Evolutionary conservation across 2,888 invertebrate genomes (phyloP).

Genomic region (Itoplectis maculator): DNA sequence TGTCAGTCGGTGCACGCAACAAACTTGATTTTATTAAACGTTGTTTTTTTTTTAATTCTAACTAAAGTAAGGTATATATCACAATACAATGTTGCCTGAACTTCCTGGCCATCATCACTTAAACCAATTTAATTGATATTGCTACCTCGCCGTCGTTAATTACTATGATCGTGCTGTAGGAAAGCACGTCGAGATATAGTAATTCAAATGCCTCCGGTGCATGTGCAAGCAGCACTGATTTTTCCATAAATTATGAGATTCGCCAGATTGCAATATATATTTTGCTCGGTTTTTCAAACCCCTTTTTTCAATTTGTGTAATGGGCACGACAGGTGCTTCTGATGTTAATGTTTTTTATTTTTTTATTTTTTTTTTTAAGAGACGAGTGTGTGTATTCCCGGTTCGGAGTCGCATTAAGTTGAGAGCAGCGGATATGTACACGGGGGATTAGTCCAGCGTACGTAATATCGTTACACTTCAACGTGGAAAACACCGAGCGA

Average conservation of each 20-base stretch:
- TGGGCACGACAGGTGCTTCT: slow-evolving; percentile 34
- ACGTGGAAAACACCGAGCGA: slow-evolving; percentile 42
- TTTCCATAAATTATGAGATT: slow-evolving; percentile 3
- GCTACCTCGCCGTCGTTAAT: slow-evolving; percentile 7
- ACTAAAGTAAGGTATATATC: not conserved
- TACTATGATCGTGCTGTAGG: slow-evolving; percentile 6
- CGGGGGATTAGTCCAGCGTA: slow-evolving; percentile 57
- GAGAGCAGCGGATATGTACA: slow-evolving; percentile 41
- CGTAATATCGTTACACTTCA: slow-evolving; percentile 52
- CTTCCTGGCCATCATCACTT: slow-evolving; percentile 1
- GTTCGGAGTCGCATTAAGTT: slow-evolving; percentile 48
- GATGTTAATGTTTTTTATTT: slow-evolving; percentile 11
- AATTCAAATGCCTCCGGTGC: slow-evolving; percentile 7
- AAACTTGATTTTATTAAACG: too few species aligned
- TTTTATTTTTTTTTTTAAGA: not conserved
- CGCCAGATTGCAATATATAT: slow-evolving; percentile 21
- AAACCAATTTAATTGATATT: not conserved
- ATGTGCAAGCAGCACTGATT: slow-evolving; percentile 2
- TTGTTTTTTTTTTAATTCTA: too few species aligned
- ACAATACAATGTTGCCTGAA: not conserved
- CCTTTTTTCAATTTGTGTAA: slow-evolving; percentile 30
- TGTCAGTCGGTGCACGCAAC: too few species aligned
- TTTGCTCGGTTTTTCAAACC: slow-evolving; percentile 15
- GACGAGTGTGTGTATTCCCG: not conserved
- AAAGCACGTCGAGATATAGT: slow-evolving; percentile 17